These are phyloP conservation scores for Drosophila navojoa DNA, from an alignment of 1,140 invertebrate genomes.

Conservation along the genomic window DNA sequence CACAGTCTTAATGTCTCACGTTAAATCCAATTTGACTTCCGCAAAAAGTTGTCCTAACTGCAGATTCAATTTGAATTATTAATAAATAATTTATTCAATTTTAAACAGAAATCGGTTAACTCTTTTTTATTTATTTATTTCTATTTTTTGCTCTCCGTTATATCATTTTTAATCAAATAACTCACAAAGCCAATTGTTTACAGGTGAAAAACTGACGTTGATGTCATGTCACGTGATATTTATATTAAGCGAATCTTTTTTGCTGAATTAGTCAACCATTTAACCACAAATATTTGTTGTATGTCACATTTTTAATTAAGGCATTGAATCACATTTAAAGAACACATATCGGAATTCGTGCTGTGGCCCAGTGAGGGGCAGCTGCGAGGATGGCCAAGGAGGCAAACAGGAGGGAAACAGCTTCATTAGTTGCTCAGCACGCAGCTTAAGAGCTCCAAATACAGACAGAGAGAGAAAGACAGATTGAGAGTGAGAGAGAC, in stretches of 20 bases:
- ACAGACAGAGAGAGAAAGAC: constrained; percentile 12
- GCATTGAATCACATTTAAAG: constrained; percentile 23
- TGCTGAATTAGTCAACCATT: constrained; percentile 40
- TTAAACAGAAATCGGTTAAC: too few relatives aligned
- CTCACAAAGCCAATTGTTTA: constrained; percentile 23
- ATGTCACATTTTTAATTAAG: constrained; percentile 53
- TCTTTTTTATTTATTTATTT: too few relatives aligned
- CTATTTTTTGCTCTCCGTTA: too few relatives aligned
- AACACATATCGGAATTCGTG: too few relatives aligned
- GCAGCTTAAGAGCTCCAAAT: constrained; percentile 50
- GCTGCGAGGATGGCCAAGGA: constrained; percentile 13
- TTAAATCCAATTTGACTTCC: too few relatives aligned
- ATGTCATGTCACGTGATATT: constrained; percentile 20
- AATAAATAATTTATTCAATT: too few relatives aligned
- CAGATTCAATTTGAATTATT: too few relatives aligned
- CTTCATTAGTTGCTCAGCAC: constrained; percentile 75
- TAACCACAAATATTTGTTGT: constrained; percentile 49
- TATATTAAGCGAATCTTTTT: background rate
- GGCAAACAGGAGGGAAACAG: constrained; percentile 48
- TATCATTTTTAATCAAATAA: constrained; percentile 2
- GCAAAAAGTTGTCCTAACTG: too few relatives aligned
- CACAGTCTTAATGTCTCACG: too few relatives aligned
- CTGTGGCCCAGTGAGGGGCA: background rate
- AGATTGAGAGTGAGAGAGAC: constrained; percentile 36
- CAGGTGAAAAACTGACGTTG: constrained; percentile 6